Evolutionary conservation across 1,140 invertebrate species (phyloP).

Genomic region (Bombus breviceps): DNA sequence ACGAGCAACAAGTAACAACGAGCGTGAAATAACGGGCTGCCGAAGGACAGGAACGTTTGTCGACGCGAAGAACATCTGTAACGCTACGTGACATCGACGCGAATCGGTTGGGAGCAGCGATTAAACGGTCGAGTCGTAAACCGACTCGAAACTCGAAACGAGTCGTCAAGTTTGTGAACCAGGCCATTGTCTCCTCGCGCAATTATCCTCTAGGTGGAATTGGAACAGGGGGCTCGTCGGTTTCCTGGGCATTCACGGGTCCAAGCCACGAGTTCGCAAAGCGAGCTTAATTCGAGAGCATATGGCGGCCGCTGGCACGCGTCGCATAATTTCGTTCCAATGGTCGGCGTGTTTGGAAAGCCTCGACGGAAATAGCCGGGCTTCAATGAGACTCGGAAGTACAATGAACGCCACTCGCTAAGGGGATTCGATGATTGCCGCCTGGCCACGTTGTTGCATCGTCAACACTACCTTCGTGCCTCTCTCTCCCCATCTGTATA

Average conservation of each 20-base stretch:
- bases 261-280: background rate
- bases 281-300: slow-evolving; percentile 39
- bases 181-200: slow-evolving; percentile 36
- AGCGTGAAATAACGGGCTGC: slow-evolving; percentile 21
- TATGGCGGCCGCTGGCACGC: slow-evolving; percentile 58
- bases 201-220: slow-evolving; percentile 23
- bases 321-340: slow-evolving; percentile 57
- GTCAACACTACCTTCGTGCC: background rate
- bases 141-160: slow-evolving; percentile 21
- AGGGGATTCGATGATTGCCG: slow-evolving; percentile 45
- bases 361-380: slow-evolving; percentile 27
- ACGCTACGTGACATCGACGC: slow-evolving; percentile 28
- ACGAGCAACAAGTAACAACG: slow-evolving; percentile 21
- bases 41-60: background rate
- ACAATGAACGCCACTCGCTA: slow-evolving; percentile 51
- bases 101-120: background rate
- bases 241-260: slow-evolving; percentile 1
- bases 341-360: slow-evolving; percentile 46
- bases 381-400: slow-evolving; percentile 56
- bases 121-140: slow-evolving; percentile 25
- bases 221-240: background rate
- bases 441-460: slow-evolving; percentile 26
- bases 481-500: too few species aligned
- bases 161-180: background rate
- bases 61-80: slow-evolving; percentile 21